A percentile compares a stretch with the other conserved stretches of the same genome.
Evolutionary conservation across 2,888 invertebrate genomes (phyloP).

Genomic region (Lycocerus yunnanus): DNA sequence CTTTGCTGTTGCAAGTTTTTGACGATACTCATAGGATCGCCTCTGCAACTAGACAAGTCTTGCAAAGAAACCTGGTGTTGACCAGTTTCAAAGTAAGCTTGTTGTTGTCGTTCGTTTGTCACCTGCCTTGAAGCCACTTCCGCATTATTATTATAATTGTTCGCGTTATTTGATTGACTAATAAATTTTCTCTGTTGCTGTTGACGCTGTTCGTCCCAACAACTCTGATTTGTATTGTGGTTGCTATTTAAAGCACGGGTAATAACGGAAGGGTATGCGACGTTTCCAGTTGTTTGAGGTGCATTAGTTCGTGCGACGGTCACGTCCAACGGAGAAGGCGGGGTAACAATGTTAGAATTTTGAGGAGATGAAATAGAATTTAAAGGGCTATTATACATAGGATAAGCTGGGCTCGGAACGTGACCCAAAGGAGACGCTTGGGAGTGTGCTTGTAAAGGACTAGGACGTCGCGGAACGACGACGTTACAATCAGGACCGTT

Average conservation of each 20-base stretch:
- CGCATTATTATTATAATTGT: constrained; percentile 54
- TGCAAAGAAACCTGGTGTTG: constrained; percentile 65
- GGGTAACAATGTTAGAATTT: constrained; percentile 63
- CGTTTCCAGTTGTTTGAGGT: constrained; percentile 58
- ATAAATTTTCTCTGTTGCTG: constrained; percentile 60
- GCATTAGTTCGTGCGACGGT: constrained; percentile 66
- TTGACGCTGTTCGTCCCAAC: constrained; percentile 62
- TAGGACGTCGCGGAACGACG: constrained; percentile 70
- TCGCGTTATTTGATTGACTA: constrained; percentile 50
- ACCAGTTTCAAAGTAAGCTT: constrained; percentile 67
- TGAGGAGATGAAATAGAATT: constrained; percentile 75
- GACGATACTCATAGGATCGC: constrained; percentile 77
- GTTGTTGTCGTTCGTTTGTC: constrained; percentile 59
- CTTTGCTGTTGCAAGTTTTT: constrained; percentile 63
- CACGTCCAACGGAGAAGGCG: constrained; percentile 72
- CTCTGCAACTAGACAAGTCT: constrained; percentile 74
- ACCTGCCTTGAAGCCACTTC: constrained; percentile 41
- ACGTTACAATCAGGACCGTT: constrained; percentile 63
- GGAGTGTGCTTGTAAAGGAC: constrained; percentile 70
- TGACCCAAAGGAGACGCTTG: constrained; percentile 76
- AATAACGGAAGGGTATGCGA: constrained; percentile 84
- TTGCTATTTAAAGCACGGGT: constrained; percentile 72
- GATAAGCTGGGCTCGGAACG: constrained; percentile 79
- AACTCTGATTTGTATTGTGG: constrained; percentile 59
- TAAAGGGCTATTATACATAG: constrained; percentile 84